Conservation (phyloP, 2,797 vertebrate species). For the Peromyscus aztecus region DNA sequence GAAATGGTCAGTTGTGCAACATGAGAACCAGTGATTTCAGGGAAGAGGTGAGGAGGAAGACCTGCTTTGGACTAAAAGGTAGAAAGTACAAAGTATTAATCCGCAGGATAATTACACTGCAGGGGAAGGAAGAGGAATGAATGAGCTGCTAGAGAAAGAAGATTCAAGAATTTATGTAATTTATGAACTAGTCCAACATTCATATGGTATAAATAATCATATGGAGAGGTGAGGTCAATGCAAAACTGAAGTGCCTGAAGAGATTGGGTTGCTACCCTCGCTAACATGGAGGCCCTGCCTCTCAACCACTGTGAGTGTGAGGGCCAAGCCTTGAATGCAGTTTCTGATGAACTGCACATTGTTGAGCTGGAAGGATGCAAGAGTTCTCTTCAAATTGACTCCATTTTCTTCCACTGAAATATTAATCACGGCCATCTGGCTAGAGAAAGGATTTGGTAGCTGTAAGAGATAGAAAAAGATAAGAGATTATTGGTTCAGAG, state of each 20-base stretch:
- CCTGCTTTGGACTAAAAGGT: background rate
- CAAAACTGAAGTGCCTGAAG: background rate
- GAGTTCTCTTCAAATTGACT: background rate
- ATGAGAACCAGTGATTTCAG: background rate
- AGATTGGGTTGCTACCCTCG: no score
- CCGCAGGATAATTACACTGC: background rate
- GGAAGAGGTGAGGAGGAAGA: background rate
- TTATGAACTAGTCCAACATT: background rate
- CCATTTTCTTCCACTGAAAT: background rate
- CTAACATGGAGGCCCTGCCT: background rate
- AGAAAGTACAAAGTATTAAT: background rate
- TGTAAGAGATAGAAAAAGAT: background rate
- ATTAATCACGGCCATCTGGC: background rate
- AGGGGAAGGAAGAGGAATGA: background rate
- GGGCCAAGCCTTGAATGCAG: background rate
- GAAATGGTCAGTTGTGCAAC: background rate
- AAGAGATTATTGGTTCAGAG: background rate
- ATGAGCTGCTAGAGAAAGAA: background rate
- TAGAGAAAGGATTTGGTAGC: background rate
- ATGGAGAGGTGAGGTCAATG: background rate
- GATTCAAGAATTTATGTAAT: background rate
- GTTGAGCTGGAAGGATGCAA: background rate
- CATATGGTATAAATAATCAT: background rate
- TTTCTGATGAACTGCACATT: background rate
- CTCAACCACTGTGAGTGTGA: background rate